A percentile compares a stretch with the other conserved stretches of the same genome.
These are phyloP conservation scores for Thinocorus orbignyianus DNA, from an alignment of 2,113 vertebrate genomes.

Conservation along the genomic window DNA sequence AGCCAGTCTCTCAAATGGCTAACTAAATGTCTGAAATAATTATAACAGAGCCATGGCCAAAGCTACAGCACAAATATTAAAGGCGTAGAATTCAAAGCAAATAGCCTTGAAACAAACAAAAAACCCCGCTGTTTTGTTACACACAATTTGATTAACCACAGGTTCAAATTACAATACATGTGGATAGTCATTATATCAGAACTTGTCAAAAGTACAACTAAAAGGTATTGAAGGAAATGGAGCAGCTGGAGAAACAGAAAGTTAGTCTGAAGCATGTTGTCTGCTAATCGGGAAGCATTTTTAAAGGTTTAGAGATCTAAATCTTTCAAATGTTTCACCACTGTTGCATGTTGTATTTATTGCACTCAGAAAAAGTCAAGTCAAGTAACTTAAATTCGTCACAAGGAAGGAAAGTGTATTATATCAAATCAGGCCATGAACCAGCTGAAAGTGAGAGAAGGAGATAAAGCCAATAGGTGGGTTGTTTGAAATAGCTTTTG, in stretches of 20 bases:
- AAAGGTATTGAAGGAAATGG: neutral
- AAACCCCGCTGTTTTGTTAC: neutral
- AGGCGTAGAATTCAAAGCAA: constrained; percentile 15
- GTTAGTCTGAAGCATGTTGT: neutral
- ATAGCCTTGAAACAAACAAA: neutral
- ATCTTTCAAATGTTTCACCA: neutral
- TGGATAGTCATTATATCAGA: neutral
- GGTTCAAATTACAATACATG: neutral
- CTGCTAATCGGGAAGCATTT: neutral
- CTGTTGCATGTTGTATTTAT: neutral
- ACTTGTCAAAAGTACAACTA: neutral
- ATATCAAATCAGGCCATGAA: neutral
- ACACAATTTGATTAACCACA: neutral
- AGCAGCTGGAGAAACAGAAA: neutral
- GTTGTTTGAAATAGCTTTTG: constrained; percentile 9
- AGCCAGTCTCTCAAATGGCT: constrained; percentile 27
- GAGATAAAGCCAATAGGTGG: neutral
- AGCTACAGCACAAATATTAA: constrained; percentile 13
- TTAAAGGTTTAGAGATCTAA: neutral
- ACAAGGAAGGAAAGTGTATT: neutral
- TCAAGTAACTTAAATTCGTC: neutral
- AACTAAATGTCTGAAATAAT: constrained; percentile 40
- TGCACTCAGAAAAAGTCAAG: neutral
- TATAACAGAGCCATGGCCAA: neutral
- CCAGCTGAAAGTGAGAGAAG: neutral